phyloP scores from a whole-genome alignment of 2,113 vertebrate genomes.

The Nothobranchius kuhntae region DNA sequence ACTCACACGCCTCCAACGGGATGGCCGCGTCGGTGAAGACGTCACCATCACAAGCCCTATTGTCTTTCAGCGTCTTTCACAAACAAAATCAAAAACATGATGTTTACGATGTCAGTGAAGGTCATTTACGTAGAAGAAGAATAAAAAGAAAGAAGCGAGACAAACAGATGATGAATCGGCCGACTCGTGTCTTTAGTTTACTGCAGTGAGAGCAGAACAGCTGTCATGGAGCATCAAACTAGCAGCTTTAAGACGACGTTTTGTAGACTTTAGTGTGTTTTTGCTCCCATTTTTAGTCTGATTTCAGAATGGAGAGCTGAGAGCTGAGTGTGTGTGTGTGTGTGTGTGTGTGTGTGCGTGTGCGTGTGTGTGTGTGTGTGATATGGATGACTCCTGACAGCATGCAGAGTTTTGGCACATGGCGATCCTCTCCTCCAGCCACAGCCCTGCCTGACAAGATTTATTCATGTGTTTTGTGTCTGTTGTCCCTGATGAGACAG shows the following conservation, averaged over 20 bases:
- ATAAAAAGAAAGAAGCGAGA: background rate
- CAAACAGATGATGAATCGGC: constrained; percentile 1
- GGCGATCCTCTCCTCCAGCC: constrained; percentile 48
- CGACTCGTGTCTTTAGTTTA: constrained; percentile 14
- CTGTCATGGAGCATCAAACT: constrained; percentile 3
- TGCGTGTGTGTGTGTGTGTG: constrained; percentile 13
- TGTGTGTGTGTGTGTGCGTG: constrained; percentile 1
- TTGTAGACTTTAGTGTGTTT: too few species aligned
- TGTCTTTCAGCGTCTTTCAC: too few species aligned
- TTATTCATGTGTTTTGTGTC: constrained; percentile 32
- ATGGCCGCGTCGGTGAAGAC: too few species aligned
- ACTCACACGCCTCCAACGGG: too few species aligned
- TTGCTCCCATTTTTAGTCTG: too few species aligned
- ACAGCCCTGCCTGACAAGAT: constrained; percentile 47
- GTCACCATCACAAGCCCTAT: too few species aligned
- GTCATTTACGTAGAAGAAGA: too few species aligned
- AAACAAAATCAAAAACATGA: too few species aligned
- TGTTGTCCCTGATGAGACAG: constrained; percentile 9
- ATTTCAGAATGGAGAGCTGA: constrained; percentile 2
- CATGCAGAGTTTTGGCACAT: constrained; percentile 53
- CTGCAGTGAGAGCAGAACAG: constrained; percentile 3
- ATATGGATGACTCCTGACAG: constrained; percentile 50
- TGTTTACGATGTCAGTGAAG: too few species aligned
- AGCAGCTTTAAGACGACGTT: too few species aligned
- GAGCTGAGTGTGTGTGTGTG: constrained; percentile 21